phyloP scores from a whole-genome alignment of 1,140 invertebrate genomes.

The Drosophila grimshawi region DNA sequence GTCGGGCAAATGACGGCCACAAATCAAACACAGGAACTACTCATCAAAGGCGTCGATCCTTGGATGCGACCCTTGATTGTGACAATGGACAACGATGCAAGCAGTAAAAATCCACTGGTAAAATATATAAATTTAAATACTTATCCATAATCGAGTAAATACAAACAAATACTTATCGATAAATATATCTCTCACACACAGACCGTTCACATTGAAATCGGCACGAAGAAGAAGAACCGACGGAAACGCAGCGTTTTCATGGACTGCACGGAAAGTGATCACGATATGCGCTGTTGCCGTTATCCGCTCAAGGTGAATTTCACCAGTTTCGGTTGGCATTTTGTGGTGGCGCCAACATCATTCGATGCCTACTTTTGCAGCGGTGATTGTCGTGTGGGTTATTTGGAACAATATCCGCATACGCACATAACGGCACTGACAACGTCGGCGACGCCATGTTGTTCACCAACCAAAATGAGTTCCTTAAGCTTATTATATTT shows the following conservation, averaged over 20 bases:
- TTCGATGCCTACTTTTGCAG: constrained; percentile 99
- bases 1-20: constrained; percentile 85
- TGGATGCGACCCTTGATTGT: constrained; percentile 85
- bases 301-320: constrained; percentile 98
- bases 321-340: constrained; percentile 98
- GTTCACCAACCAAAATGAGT: constrained; percentile 94
- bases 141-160: background rate
- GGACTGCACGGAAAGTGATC: constrained; percentile 83
- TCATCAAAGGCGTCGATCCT: constrained; percentile 88
- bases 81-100: constrained; percentile 51
- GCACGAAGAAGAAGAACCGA: constrained; percentile 88
- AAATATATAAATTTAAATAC: constrained; percentile 9
- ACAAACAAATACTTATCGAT: background rate
- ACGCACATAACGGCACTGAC: constrained; percentile 95
- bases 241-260: constrained; percentile 87
- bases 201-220: constrained; percentile 93
- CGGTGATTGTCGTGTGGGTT: constrained; percentile 96
- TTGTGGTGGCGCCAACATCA: constrained; percentile 97
- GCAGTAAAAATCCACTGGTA: constrained; percentile 60
- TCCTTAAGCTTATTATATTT: constrained; percentile 97
- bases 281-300: constrained; percentile 93
- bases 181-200: constrained; percentile 85
- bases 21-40: constrained; percentile 90
- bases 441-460: constrained; percentile 91
- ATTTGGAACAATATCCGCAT: constrained; percentile 95